A percentile compares a stretch with the other conserved stretches of the same genome.
Conservation (phyloP, 2,888 invertebrate genomes). For the Abrostola tripartita region DNA sequence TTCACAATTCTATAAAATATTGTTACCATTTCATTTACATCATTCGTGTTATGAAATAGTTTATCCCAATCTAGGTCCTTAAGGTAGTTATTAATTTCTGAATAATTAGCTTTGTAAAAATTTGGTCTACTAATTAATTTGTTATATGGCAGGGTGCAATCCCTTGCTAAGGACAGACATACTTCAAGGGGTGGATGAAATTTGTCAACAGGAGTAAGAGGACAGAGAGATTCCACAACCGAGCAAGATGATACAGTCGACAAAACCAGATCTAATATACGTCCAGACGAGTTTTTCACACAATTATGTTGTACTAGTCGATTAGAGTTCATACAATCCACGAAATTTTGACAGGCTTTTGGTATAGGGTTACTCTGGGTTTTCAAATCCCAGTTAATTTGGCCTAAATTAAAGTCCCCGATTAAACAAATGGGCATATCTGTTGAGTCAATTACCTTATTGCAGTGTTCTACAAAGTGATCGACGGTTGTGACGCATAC, state of each 20-base stretch:
- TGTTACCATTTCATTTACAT: not conserved
- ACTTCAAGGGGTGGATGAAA: constrained; percentile 14
- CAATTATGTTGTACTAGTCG: constrained; percentile 8
- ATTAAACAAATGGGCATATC: constrained; percentile 2
- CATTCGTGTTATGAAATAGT: not conserved
- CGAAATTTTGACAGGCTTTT: not conserved
- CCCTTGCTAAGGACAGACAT: not conserved
- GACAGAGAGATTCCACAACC: not conserved
- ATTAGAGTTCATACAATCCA: constrained; percentile 6
- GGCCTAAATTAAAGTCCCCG: constrained; percentile 12
- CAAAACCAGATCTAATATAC: constrained; percentile 7
- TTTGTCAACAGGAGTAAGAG: constrained; percentile 3
- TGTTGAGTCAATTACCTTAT: constrained; percentile 11
- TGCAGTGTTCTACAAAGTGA: constrained; percentile 12
- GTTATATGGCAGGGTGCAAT: constrained; percentile 4
- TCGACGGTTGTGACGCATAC: not conserved
- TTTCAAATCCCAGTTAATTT: constrained; percentile 6
- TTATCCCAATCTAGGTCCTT: constrained; percentile 9
- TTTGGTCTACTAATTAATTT: not conserved
- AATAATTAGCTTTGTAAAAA: constrained; percentile 13
- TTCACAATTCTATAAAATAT: constrained; percentile 8
- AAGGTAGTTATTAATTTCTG: not conserved
- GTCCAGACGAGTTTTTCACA: constrained; percentile 6
- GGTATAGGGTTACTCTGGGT: too few relatives aligned
- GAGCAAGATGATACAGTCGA: not conserved